phyloP scores from a whole-genome alignment of 2,113 vertebrate species.

The Vimba vimba region DNA sequence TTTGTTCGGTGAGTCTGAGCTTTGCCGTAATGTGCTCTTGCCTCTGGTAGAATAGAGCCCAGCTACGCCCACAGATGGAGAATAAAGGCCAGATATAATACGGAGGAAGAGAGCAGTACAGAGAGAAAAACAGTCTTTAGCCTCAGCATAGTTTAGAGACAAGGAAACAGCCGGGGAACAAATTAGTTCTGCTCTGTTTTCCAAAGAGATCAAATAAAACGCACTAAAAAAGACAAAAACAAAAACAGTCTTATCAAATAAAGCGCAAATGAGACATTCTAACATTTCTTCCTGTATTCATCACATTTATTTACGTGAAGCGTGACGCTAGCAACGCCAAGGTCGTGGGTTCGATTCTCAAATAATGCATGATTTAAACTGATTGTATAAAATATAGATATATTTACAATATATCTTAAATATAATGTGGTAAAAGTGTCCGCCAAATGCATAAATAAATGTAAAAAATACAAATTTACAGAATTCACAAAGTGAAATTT shows the following conservation, averaged over 20 bases:
- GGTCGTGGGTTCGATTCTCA: not conserved
- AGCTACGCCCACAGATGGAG: slow-evolving; percentile 25
- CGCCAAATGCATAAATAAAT: too few species aligned
- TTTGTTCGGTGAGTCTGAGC: not conserved
- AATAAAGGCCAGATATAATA: slow-evolving; percentile 33
- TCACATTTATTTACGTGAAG: not conserved
- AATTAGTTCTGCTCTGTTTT: slow-evolving; percentile 57
- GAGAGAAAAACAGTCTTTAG: slow-evolving; percentile 23
- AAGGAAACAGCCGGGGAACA: slow-evolving; percentile 34
- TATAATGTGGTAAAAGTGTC: too few species aligned
- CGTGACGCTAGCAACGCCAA: not conserved
- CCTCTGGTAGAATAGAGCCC: slow-evolving; percentile 26
- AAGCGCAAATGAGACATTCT: not conserved
- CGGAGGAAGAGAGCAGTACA: slow-evolving; percentile 24
- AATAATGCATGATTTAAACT: not conserved
- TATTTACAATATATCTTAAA: too few species aligned
- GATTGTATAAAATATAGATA: too few species aligned
- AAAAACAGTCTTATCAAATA: not conserved
- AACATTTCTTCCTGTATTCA: not conserved
- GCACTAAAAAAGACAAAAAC: slow-evolving; percentile 49
- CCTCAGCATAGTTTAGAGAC: slow-evolving; percentile 50
- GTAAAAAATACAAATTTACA: too few species aligned
- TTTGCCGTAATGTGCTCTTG: slow-evolving; percentile 27
- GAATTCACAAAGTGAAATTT: too few species aligned
- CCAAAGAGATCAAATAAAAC: slow-evolving; percentile 54